Percentiles rank a stretch among this genome's conserved stretches.
These are phyloP conservation scores for Paradoxurus hermaphroditus DNA, from an alignment of 2,113 vertebrate species.

Conservation along the genomic window DNA sequence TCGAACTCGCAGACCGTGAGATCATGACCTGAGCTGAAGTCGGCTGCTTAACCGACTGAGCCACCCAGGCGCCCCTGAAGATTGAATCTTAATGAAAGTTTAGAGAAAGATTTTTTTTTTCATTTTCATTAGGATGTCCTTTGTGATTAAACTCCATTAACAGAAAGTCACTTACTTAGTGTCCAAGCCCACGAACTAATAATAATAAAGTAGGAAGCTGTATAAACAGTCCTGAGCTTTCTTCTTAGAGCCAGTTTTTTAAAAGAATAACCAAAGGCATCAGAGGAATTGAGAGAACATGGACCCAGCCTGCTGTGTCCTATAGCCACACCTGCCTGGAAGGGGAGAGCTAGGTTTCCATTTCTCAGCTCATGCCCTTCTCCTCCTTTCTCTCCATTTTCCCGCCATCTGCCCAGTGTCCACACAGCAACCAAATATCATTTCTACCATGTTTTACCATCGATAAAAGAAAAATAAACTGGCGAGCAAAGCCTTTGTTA, in stretches of 20 bases:
- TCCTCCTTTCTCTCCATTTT: neutral
- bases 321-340: neutral
- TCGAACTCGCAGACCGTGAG: too few species aligned
- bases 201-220: neutral
- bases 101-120: neutral
- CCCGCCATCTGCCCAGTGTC: neutral
- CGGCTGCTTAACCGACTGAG: too few species aligned
- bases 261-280: neutral
- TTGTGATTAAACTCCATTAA: neutral
- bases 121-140: neutral
- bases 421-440: neutral
- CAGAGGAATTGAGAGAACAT: neutral
- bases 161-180: neutral
- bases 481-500: neutral
- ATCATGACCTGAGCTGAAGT: too few species aligned
- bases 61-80: too few species aligned
- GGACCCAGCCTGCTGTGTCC: neutral
- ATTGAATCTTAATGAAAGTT: neutral
- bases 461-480: constrained; percentile 30
- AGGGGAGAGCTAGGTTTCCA: neutral
- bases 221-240: neutral
- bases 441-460: neutral
- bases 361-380: neutral
- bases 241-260: neutral
- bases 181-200: neutral